Evolutionary conservation across 2,888 invertebrate genomes (phyloP).

Genomic region (Sphaeridia pumilis): DNA sequence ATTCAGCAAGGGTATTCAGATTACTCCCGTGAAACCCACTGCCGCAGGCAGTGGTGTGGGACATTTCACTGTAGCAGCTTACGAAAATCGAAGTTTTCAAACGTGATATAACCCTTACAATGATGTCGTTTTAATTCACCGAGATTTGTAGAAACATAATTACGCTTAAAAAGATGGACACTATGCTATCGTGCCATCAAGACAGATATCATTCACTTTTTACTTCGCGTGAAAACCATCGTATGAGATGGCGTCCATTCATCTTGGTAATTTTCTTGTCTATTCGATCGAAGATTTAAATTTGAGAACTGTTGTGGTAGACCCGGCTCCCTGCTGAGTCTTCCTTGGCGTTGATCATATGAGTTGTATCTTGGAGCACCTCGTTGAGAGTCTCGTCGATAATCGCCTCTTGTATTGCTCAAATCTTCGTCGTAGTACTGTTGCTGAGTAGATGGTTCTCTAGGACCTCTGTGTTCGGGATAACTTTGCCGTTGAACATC

Average conservation of each 20-base stretch:
- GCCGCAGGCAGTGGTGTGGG: not conserved
- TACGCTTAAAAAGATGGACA: not conserved
- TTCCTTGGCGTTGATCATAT: not conserved
- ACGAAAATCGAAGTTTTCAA: not conserved
- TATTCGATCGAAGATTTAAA: not conserved
- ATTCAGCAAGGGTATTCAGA: not conserved
- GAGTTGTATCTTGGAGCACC: not conserved
- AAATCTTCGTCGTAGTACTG: not conserved
- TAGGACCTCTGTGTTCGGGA: no score
- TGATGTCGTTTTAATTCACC: not conserved
- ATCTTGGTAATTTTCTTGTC: not conserved
- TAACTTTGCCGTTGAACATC: no score
- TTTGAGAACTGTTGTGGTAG: not conserved
- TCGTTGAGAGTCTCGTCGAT: not conserved
- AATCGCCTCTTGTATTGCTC: not conserved
- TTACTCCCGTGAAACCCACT: not conserved
- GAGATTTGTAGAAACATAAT: not conserved
- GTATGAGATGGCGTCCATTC: conserved; percentile 12
- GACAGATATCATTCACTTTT: conserved; percentile 3
- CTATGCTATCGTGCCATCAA: not conserved
- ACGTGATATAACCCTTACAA: not conserved
- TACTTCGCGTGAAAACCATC: conserved; percentile 9
- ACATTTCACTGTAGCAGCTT: no score
- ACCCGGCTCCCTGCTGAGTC: not conserved
- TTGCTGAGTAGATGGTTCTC: no score